Evolutionary conservation across 2,888 invertebrate genomes (phyloP).

Genomic region (Miltochrista miniata): DNA sequence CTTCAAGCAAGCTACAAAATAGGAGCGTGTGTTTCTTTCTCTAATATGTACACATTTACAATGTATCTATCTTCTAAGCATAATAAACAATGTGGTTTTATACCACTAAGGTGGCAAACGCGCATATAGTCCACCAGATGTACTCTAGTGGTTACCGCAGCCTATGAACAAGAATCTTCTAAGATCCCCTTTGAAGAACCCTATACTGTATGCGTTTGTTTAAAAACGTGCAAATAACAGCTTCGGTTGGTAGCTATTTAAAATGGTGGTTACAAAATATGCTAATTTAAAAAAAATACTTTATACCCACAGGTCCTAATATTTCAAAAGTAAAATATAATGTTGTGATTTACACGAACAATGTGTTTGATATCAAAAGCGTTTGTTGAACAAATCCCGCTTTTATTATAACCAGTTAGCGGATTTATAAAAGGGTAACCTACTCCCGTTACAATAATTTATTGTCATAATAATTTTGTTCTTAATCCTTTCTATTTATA

Average conservation of each 20-base stretch:
- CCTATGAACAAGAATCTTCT: too few species aligned
- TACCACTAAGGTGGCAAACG: too few species aligned
- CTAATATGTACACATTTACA: too few species aligned
- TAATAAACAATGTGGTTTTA: too few species aligned
- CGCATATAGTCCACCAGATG: too few species aligned
- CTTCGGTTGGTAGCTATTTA: background rate
- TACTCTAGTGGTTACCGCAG: too few species aligned
- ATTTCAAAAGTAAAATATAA: constrained; percentile 9
- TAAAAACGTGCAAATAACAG: too few species aligned
- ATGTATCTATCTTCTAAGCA: too few species aligned
- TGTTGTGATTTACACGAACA: constrained; percentile 13
- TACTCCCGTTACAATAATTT: constrained; percentile 49
- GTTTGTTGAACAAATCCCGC: constrained; percentile 45
- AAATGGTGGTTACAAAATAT: background rate
- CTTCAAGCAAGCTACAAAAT: too few species aligned
- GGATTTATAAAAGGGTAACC: constrained; percentile 39
- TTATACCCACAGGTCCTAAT: background rate
- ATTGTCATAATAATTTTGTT: constrained; percentile 53
- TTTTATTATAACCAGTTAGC: constrained; percentile 48
- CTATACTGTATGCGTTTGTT: too few species aligned
- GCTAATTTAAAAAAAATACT: background rate
- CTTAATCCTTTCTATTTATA: constrained; percentile 41
- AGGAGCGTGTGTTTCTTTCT: too few species aligned
- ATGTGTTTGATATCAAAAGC: constrained; percentile 27
- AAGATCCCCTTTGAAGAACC: too few species aligned